Conservation (phyloP, 2,113 vertebrate genomes). For the Candoia aspera region DNA sequence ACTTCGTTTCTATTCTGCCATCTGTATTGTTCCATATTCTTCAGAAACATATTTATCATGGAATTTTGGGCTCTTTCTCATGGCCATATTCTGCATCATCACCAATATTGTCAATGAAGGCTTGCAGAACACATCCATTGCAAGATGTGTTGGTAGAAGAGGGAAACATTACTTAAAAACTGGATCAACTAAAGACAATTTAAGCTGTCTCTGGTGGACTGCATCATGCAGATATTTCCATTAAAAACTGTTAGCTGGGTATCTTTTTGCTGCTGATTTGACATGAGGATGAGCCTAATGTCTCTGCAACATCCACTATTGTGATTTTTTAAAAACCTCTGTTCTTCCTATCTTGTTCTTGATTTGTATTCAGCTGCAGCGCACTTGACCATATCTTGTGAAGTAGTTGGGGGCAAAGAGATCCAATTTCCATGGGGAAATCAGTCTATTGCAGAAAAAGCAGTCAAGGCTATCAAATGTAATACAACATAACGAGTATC, state of each 20-base stretch:
- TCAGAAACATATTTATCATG: not conserved
- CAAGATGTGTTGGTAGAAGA: no score
- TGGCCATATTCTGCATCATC: not conserved
- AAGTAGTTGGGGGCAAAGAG: not conserved
- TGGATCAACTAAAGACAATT: no score
- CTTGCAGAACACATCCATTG: no score
- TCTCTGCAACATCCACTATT: not conserved
- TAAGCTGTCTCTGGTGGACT: no score
- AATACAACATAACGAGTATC: not conserved
- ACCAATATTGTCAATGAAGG: no score
- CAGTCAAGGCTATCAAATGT: not conserved
- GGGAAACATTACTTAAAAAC: no score
- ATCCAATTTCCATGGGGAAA: not conserved
- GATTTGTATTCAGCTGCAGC: not conserved
- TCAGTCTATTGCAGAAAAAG: not conserved
- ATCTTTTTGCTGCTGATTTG: not conserved
- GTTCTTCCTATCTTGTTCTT: not conserved
- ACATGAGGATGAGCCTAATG: not conserved
- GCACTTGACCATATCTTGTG: not conserved
- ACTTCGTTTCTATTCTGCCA: not conserved
- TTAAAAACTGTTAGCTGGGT: no score
- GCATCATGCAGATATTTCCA: no score
- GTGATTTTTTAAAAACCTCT: not conserved
- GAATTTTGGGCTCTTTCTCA: not conserved
- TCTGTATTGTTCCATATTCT: not conserved